A percentile compares a stretch with the other conserved stretches of the same genome.
Evolutionary conservation across 2,888 invertebrate species (phyloP).

Genomic region (Rhopalosiphum nymphaeae): DNA sequence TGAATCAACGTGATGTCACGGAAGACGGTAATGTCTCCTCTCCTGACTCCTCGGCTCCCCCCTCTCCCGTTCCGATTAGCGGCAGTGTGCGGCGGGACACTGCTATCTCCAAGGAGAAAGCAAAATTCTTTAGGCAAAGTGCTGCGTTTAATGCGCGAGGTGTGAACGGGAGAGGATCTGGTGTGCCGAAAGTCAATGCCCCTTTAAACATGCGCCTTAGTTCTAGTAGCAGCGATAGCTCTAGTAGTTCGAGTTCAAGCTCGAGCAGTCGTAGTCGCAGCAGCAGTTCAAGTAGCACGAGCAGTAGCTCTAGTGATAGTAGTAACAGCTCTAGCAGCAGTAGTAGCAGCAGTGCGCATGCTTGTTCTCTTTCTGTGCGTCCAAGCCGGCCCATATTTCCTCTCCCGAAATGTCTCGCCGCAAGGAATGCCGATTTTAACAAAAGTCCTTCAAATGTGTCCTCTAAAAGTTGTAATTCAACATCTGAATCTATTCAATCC

Average conservation of each 20-base stretch:
- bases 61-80: conserved; percentile 68
- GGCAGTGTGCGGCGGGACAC: conserved; percentile 73
- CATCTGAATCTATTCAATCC: conserved; percentile 30
- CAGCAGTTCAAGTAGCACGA: conserved; percentile 65
- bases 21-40: conserved; percentile 69
- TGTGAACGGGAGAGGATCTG: conserved; percentile 70
- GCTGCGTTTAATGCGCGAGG: conserved; percentile 77
- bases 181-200: conserved; percentile 65
- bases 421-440: conserved; percentile 59
- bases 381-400: conserved; percentile 65
- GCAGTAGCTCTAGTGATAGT: conserved; percentile 66
- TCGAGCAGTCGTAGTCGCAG: conserved; percentile 68
- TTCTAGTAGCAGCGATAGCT: conserved; percentile 66
- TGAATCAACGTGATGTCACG: conserved; percentile 66
- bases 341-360: conserved; percentile 66
- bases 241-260: conserved; percentile 66
- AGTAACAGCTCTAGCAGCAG: conserved; percentile 67
- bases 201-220: conserved; percentile 63
- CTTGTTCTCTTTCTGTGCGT: conserved; percentile 66
- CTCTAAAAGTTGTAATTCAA: conserved; percentile 30
- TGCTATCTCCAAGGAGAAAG: conserved; percentile 88
- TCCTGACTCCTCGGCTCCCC: conserved; percentile 67
- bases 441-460: conserved; percentile 46
- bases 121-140: conserved; percentile 86
- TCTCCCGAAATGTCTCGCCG: conserved; percentile 64